These are phyloP conservation scores for Paracanthobrama guichenoti DNA, from an alignment of 2,113 vertebrate species.

Conservation along the genomic window DNA sequence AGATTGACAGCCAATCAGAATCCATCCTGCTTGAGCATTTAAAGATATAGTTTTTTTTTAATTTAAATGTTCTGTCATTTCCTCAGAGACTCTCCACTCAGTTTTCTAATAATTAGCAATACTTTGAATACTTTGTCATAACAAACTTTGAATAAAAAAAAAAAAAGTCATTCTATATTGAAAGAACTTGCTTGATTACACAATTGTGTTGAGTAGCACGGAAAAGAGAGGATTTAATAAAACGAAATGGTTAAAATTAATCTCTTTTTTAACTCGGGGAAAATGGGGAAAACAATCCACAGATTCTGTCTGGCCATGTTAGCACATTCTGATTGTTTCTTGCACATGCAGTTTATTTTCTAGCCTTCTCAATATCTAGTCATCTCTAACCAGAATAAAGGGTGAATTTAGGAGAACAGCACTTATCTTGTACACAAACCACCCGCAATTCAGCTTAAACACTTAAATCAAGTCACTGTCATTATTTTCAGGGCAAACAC, in stretches of 20 bases:
- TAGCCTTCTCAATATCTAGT: not conserved
- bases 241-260: not conserved
- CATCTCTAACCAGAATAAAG: not conserved
- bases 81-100: not conserved
- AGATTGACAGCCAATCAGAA: no score
- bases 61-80: no score
- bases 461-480: not conserved
- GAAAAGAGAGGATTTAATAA: not conserved
- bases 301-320: not conserved
- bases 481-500: not conserved
- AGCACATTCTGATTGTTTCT: not conserved
- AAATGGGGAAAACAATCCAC: not conserved
- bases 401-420: not conserved
- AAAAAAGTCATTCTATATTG: not conserved
- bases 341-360: not conserved
- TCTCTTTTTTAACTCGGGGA: not conserved
- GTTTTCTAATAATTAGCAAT: no score
- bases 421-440: not conserved
- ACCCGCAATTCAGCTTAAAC: not conserved
- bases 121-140: no score
- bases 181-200: not conserved
- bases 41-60: no score
- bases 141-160: not conserved
- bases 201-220: not conserved
- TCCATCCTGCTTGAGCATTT: no score